phyloP scores from a whole-genome alignment of 2,797 vertebrate genomes.

The Brotula barbata region DNA sequence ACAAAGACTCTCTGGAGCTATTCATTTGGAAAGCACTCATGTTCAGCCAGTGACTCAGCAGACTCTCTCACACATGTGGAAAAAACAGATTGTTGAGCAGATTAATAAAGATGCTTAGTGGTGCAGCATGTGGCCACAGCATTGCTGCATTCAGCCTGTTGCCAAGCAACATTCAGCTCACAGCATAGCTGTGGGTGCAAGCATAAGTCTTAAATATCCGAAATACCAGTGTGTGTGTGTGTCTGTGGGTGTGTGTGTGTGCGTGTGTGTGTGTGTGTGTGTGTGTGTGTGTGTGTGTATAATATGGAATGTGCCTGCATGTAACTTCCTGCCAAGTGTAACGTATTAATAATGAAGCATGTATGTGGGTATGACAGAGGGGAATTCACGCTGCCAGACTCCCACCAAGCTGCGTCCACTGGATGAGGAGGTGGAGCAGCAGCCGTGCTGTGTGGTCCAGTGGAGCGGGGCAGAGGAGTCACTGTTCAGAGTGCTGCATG shows the following conservation, averaged over 20 bases:
- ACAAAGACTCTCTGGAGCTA: too few species aligned
- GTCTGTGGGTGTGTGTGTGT: neutral
- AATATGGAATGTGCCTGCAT: constrained; percentile 8
- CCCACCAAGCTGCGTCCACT: constrained; percentile 89
- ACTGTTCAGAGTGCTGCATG: constrained; percentile 94
- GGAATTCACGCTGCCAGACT: constrained; percentile 94
- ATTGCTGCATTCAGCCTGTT: constrained; percentile 66
- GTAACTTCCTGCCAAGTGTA: constrained; percentile 14
- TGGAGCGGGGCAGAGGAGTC: constrained; percentile 96
- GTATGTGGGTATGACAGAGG: constrained; percentile 78
- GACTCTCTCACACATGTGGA: constrained; percentile 53
- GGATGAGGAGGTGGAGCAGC: constrained; percentile 74
- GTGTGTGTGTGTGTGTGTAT: constrained; percentile 17
- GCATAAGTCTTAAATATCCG: constrained; percentile 54
- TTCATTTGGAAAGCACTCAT: too few species aligned
- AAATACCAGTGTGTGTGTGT: constrained; percentile 15
- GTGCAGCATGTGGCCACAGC: constrained; percentile 55
- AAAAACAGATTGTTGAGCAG: constrained; percentile 67
- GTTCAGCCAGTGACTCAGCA: constrained; percentile 69
- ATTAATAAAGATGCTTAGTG: constrained; percentile 66
- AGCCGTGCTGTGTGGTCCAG: constrained; percentile 78
- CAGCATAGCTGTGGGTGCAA: constrained; percentile 47
- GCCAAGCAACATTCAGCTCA: constrained; percentile 67
- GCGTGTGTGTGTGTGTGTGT: constrained; percentile 8
- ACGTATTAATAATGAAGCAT: neutral